A percentile compares a stretch with the other conserved stretches of the same genome.
phyloP scores from a whole-genome alignment of 2,113 vertebrate species.

The Addax nasomaculatus region DNA sequence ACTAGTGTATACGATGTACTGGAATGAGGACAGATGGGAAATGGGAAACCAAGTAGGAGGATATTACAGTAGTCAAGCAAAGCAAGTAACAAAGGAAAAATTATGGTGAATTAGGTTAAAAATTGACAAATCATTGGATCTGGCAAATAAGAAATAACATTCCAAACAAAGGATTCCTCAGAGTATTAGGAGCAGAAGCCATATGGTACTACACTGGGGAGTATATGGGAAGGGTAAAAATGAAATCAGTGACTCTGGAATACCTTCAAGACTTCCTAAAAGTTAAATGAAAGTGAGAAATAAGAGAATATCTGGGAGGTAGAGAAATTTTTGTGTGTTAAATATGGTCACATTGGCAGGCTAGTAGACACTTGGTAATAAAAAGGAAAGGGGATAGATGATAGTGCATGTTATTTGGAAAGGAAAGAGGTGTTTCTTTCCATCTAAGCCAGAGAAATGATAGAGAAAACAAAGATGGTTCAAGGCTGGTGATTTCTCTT shows the following conservation, averaged over 20 bases:
- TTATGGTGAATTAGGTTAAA: neutral
- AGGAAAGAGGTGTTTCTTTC: neutral
- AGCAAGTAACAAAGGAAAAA: neutral
- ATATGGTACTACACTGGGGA: neutral
- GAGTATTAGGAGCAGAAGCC: neutral
- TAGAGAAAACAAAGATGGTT: neutral
- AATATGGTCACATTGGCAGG: neutral
- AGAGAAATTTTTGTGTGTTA: neutral
- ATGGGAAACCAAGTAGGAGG: neutral
- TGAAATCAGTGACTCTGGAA: neutral
- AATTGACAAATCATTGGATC: neutral
- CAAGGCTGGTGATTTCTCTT: neutral
- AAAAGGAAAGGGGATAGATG: neutral
- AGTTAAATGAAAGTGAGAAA: neutral
- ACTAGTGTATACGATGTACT: neutral
- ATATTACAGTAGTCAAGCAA: neutral
- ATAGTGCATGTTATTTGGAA: neutral
- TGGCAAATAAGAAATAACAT: neutral
- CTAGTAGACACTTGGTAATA: neutral
- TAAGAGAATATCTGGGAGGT: neutral
- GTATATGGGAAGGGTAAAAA: neutral
- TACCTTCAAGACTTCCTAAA: neutral
- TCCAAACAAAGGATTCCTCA: neutral
- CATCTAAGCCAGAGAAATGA: neutral
- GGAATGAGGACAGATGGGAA: neutral